A percentile compares a stretch with the other conserved stretches of the same genome.
Conservation (phyloP, 1,140 invertebrate genomes). For the Galendromus occidentalis region DNA sequence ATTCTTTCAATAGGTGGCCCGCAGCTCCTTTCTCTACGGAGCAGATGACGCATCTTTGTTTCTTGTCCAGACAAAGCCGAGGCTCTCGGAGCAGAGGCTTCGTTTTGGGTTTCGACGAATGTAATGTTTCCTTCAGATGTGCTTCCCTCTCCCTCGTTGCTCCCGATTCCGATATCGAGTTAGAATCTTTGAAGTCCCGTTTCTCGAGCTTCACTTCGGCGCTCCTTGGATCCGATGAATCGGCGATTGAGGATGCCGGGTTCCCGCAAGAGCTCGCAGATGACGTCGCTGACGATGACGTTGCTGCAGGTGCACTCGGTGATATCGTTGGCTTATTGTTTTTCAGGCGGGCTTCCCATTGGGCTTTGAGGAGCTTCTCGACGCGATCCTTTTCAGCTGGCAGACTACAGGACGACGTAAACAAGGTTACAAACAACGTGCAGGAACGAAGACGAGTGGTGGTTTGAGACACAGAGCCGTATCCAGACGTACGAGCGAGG, state of each 20-base stretch:
- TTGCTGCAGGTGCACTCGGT: neutral
- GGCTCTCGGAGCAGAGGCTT: neutral
- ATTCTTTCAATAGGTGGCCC: neutral
- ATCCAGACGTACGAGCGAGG: neutral
- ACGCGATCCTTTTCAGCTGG: slow-evolving; percentile 2
- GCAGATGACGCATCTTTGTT: neutral
- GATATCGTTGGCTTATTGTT: neutral
- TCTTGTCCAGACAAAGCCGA: neutral
- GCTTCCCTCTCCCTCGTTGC: too few species aligned
- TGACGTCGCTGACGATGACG: neutral
- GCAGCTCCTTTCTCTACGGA: slow-evolving; percentile 2
- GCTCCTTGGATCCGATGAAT: neutral
- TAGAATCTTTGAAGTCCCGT: too few species aligned
- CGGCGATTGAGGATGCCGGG: neutral
- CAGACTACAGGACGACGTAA: neutral
- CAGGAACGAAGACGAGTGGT: neutral
- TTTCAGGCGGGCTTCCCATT: slow-evolving; percentile 4
- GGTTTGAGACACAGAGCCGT: neutral
- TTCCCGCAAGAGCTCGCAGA: neutral
- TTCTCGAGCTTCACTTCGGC: too few species aligned
- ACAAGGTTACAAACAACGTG: neutral
- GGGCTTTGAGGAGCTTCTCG: slow-evolving; percentile 6
- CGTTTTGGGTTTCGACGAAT: too few species aligned
- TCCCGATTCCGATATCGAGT: too few species aligned
- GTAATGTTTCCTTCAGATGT: too few species aligned